Base-by-base conservation (phyloP, 2,797 vertebrate species). In the Intellagama lesueurii region DNA sequence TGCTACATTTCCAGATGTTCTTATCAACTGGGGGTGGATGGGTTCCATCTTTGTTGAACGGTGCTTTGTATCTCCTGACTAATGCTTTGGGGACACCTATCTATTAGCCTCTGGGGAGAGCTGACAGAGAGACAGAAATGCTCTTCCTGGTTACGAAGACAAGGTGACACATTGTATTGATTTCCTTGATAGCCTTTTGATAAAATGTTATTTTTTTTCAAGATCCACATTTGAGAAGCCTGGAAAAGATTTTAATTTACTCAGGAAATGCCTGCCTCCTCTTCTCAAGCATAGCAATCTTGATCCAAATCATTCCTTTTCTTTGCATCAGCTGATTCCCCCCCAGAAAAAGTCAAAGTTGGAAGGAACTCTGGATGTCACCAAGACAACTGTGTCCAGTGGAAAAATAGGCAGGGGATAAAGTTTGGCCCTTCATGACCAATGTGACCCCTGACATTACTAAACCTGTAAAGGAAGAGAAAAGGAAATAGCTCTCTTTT, bases 31-130 rank as follows among this genome's bases (percentile, higher is more conserved):
- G 22, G 78, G 52, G 30, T 75, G 83, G 81, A 49, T 17, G 78
- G 24, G 17, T 19, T 86, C 86, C 81, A 12, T 22, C 86, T 66
- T 80, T 26, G 85, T 77, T 88, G 60, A 81, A 49, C 3, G 52
- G 26, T 0, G 28, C 5, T 79, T 78, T 79, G 9, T 85, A 88
- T 88, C 84, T 52, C 32, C n/a, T 28, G 4, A 11, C 24, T n/a
- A 19, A 68, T 66, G 40, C 49, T 32, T 87, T 81, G 35, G 12
- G 24, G 40, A 5, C 52, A 24, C 77, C 69, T 40, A 40, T n/a
- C n/a, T 5, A 14, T 76, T 78, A 68, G 64, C 32, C 26, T 30
- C 81, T 60, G 52, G 70, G 7, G 1, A 60, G 80, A 35, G 32
- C 52, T 78, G 85, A 66, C 7, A 8, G 1, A 12, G 69, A 87